Evolutionary conservation across 2,113 vertebrate genomes (phyloP).

Genomic region (Pogonocichla stellata): DNA sequence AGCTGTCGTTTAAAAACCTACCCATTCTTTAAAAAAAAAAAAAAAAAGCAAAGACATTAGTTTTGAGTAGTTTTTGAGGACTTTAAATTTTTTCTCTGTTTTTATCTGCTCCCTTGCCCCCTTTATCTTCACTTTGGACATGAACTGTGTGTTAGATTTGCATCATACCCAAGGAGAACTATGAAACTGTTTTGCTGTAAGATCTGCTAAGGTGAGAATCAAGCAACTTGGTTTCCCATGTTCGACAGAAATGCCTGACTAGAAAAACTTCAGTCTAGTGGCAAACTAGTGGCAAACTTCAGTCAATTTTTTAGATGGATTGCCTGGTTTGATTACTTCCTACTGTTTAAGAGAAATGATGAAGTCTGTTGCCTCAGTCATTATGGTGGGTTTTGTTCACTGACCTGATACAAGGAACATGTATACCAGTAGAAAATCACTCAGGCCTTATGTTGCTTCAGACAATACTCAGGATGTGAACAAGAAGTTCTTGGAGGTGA

Average conservation of each 20-base stretch:
- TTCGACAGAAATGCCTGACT: not conserved
- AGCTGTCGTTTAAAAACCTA: not conserved
- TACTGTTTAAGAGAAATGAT: not conserved
- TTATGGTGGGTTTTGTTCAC: not conserved
- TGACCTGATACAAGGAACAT: not conserved
- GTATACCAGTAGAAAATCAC: not conserved
- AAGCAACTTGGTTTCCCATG: not conserved
- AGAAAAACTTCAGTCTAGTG: not conserved
- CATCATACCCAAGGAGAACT: not conserved
- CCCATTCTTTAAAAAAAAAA: not conserved
- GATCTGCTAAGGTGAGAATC: not conserved
- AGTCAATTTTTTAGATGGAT: not conserved
- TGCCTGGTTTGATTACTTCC: not conserved
- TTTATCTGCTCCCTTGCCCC: not conserved
- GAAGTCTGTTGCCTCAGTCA: not conserved
- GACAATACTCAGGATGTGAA: constrained; percentile 10
- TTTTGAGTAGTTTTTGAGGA: not conserved
- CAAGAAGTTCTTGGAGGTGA: not conserved
- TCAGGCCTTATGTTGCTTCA: not conserved
- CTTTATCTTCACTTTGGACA: not conserved
- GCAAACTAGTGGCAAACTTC: not conserved
- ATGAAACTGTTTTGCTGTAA: not conserved
- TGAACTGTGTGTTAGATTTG: not conserved
- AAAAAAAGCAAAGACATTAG: not conserved
- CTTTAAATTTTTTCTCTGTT: not conserved